A percentile compares a stretch with the other conserved stretches of the same genome.
These are phyloP conservation scores for Halcyon chelicuti DNA, from an alignment of 2,797 vertebrate genomes.

Conservation along the genomic window DNA sequence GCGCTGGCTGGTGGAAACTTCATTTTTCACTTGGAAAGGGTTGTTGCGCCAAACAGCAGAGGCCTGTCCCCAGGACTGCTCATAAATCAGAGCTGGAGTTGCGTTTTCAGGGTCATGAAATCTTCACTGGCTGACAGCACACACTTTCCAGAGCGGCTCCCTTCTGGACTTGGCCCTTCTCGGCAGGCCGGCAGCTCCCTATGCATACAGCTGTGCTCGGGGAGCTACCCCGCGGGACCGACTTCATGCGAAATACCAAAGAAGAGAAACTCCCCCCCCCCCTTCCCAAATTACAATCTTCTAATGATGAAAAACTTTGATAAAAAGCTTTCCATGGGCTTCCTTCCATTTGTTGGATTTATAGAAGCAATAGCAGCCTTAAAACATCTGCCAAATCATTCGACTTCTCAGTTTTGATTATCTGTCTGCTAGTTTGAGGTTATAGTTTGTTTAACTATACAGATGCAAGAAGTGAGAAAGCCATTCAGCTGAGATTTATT, in stretches of 20 bases:
- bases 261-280: neutral
- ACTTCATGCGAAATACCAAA: neutral
- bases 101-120: neutral
- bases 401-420: conserved; percentile 65
- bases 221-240: neutral
- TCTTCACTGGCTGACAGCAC: neutral
- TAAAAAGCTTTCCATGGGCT: neutral
- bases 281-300: neutral
- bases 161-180: neutral
- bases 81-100: conserved; percentile 2
- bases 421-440: conserved; percentile 54
- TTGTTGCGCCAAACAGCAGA: neutral
- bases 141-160: neutral
- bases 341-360: conserved; percentile 58
- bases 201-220: neutral
- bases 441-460: conserved; percentile 60
- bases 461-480: conserved; percentile 66
- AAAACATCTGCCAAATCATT: conserved; percentile 67
- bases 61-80: neutral
- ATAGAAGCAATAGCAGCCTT: conserved; percentile 34
- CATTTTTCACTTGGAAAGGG: neutral
- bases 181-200: neutral
- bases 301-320: neutral
- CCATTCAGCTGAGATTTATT: conserved; percentile 65
- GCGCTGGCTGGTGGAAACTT: neutral